Percentiles rank a stretch among this genome's conserved stretches.
Evolutionary conservation across 2,797 vertebrate species (phyloP).

Genomic region (Ptychadena robeensis): DNA sequence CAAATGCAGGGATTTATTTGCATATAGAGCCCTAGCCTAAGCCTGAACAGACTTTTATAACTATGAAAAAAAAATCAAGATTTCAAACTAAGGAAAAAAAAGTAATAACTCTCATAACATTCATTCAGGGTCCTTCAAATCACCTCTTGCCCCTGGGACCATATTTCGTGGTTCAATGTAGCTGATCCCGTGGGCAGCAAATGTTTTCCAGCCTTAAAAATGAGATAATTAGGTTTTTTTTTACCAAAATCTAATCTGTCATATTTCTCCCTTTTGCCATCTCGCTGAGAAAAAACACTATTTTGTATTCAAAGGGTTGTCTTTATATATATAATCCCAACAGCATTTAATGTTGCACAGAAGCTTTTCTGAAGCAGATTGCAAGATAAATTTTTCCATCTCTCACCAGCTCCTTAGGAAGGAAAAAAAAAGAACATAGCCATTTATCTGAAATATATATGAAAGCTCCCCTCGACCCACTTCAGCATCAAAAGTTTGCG

Average conservation of each 20-base stretch:
- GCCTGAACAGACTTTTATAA: no score
- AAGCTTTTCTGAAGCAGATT: constrained; percentile 20
- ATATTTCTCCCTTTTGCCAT: background rate
- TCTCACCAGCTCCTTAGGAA: constrained; percentile 11
- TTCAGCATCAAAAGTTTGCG: background rate
- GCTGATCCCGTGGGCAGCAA: constrained; percentile 4
- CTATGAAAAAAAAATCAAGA: no score
- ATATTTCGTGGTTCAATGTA: constrained; percentile 6
- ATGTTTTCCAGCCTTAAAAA: constrained; percentile 33
- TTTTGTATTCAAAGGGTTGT: constrained; percentile 37
- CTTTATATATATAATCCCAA: constrained; percentile 30
- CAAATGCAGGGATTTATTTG: no score
- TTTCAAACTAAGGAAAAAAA: no score
- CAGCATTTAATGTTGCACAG: constrained; percentile 30
- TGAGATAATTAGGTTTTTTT: constrained; percentile 23
- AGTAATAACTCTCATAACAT: no score
- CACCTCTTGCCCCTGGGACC: constrained; percentile 16
- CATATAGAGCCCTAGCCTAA: no score
- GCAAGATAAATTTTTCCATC: constrained; percentile 21
- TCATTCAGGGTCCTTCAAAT: background rate
- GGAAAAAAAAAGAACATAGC: background rate
- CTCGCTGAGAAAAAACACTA: constrained; percentile 9
- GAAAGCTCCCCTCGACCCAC: constrained; percentile 15
- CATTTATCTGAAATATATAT: background rate
- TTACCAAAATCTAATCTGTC: background rate